Evolutionary conservation across 2,113 vertebrate species (phyloP), one percentile per base, ranked within the genome.

Genomic region (Carassius carassius): DNA sequence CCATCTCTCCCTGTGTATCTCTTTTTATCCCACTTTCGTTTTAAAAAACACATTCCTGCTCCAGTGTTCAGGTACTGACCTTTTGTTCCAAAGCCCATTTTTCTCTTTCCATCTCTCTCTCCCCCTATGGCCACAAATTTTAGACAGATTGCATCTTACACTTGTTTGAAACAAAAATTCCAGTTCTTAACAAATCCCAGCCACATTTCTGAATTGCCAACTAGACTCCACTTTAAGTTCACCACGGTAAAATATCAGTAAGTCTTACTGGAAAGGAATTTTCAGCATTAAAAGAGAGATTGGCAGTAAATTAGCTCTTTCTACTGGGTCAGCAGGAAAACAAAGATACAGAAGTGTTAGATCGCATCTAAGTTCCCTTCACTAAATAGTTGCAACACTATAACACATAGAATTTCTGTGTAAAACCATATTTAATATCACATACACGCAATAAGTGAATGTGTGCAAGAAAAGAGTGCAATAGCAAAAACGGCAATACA

Each of bases 21-120:
- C 74, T 78, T 32, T 37, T 60, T 56, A 49, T 85, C 74, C 74
- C 60, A 78, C 60, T 84, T 70, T 56, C 78, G 14, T 67, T 67
- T 51, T 79, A 60, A 37, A 54, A 85, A 73, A 1, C 35, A 47
- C 78, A 80, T 6, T 81, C 56, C 37, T 47, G 19, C 8, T 47
- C 19, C 41, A 54, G 21, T 60, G 49, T n/a, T 82, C n/a, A 72
- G 35, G 47, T 41, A 41, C 32, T 58, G 75, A 67, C 73, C 47
- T 86, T 74, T 75, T 25, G 23, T 51, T 81, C 19, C 69, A 41
- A 47, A 32, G 21, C 32, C 17, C 37, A 7, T 17, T 70, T 70
- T 60, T 70, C 21, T 25, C 41, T 10, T 21, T 51, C 6, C 25
- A 23, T 81, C 35, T 58, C 16, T 76, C 25, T 44, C 37, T 44